A percentile compares a stretch with the other conserved stretches of the same genome.
Evolutionary conservation across 92 coral and sea anemone species (phyloP).

Genomic region (Zoanthus sansibaricus): DNA sequence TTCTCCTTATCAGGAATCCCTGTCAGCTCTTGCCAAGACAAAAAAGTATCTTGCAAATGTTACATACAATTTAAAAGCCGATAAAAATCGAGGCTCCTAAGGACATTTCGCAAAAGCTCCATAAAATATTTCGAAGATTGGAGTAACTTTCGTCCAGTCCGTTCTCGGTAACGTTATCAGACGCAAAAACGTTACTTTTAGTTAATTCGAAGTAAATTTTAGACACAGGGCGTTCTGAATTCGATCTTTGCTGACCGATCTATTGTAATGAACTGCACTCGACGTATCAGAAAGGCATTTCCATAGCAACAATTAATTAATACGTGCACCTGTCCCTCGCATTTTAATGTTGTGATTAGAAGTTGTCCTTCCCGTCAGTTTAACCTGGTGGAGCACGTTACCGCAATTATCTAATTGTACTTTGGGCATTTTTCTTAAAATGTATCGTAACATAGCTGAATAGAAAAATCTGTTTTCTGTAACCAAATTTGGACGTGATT

Average conservation of each 20-base stretch:
- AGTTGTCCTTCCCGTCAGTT: slow-evolving; percentile 4
- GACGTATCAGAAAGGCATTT: slow-evolving; percentile 72
- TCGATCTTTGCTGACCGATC: slow-evolving; percentile 29
- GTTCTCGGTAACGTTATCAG: slow-evolving; percentile 16
- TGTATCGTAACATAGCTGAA: background rate
- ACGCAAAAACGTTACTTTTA: slow-evolving; percentile 30
- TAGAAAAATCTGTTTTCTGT: background rate
- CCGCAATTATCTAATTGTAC: background rate
- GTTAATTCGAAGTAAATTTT: slow-evolving; percentile 16
- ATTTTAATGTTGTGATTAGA: slow-evolving; percentile 21
- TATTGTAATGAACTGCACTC: slow-evolving; percentile 40
- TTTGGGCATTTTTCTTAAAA: background rate
- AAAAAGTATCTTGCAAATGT: slow-evolving; percentile 29
- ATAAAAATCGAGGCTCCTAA: background rate
- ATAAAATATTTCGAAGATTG: background rate
- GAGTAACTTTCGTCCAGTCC: background rate
- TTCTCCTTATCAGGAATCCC: background rate
- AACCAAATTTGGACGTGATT: background rate
- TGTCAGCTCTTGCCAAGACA: slow-evolving; percentile 25
- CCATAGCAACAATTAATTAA: slow-evolving; percentile 75
- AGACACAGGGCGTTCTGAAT: slow-evolving; percentile 15
- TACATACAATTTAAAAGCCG: background rate
- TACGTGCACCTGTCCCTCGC: slow-evolving; percentile 77
- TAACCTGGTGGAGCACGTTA: slow-evolving; percentile 18
- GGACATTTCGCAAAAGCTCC: slow-evolving; percentile 1